Evolutionary conservation across 2,113 vertebrate species (phyloP).

Genomic region (Hirundichthys speculiger): DNA sequence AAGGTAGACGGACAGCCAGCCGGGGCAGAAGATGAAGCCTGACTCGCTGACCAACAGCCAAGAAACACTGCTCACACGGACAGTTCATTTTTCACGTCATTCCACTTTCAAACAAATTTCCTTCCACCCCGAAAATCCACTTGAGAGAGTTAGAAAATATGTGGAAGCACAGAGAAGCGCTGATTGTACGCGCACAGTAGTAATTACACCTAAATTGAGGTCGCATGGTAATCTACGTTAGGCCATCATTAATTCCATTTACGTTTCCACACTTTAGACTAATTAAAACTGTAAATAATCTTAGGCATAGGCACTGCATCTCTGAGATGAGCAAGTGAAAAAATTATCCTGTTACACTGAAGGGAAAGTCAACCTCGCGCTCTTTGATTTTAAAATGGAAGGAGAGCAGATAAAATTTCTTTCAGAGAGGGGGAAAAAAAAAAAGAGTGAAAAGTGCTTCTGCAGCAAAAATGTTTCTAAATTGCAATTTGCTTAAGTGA

Average conservation of each 20-base stretch:
- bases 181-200: slow-evolving; percentile 61
- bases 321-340: slow-evolving; percentile 42
- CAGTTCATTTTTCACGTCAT: slow-evolving; percentile 30
- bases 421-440: slow-evolving; percentile 14
- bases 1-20: slow-evolving; percentile 30
- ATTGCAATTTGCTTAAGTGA: slow-evolving; percentile 54
- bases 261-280: slow-evolving; percentile 77
- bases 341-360: slow-evolving; percentile 44
- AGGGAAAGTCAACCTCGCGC: slow-evolving; percentile 62
- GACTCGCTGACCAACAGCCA: slow-evolving; percentile 28
- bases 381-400: slow-evolving; percentile 69
- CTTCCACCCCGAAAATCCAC: not conserved
- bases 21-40: slow-evolving; percentile 10
- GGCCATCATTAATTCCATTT: slow-evolving; percentile 79
- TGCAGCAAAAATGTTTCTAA: slow-evolving; percentile 46
- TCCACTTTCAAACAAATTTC: slow-evolving; percentile 21
- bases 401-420: slow-evolving; percentile 48
- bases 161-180: slow-evolving; percentile 25
- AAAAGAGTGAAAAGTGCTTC: slow-evolving; percentile 52
- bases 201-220: slow-evolving; percentile 82
- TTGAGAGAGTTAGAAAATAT: slow-evolving; percentile 24
- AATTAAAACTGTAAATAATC: slow-evolving; percentile 82
- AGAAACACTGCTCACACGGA: slow-evolving; percentile 41
- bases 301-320: slow-evolving; percentile 25
- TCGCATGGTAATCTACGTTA: slow-evolving; percentile 77